These are phyloP conservation scores for Thymelicus lineola DNA, from an alignment of 2,888 invertebrate genomes.

Conservation along the genomic window DNA sequence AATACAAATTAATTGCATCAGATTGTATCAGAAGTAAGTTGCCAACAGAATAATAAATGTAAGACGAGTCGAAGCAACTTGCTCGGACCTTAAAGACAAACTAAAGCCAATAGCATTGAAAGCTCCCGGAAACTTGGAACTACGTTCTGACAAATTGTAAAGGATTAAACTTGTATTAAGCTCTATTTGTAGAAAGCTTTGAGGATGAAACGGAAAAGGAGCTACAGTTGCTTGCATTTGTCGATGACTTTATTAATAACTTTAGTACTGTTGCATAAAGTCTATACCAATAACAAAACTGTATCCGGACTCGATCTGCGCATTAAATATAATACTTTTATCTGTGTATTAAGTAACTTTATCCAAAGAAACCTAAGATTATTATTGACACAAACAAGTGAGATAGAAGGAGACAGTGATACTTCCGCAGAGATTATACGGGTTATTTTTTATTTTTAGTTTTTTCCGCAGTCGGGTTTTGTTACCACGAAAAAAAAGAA, in stretches of 20 bases:
- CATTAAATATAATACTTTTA: background rate
- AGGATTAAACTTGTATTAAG: constrained; percentile 39
- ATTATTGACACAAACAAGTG: too few species aligned
- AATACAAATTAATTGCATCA: constrained; percentile 23
- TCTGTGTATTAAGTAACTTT: background rate
- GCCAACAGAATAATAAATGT: constrained; percentile 37
- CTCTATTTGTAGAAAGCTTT: constrained; percentile 35
- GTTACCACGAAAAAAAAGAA: too few species aligned
- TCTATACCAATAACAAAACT: background rate
- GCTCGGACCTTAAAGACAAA: constrained; percentile 38
- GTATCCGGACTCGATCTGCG: background rate
- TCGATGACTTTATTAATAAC: constrained; percentile 17
- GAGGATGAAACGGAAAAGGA: constrained; percentile 3
- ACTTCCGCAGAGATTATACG: too few species aligned
- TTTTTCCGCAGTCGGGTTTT: too few species aligned
- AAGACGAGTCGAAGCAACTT: constrained; percentile 30
- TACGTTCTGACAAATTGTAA: constrained; percentile 39
- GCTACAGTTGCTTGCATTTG: constrained; percentile 20
- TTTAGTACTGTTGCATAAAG: background rate
- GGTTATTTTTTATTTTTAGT: too few species aligned
- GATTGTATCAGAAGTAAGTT: constrained; percentile 32
- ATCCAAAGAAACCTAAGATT: too few species aligned
- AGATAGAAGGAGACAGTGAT: too few species aligned
- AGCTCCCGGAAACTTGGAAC: constrained; percentile 35
- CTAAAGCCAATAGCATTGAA: constrained; percentile 37